Base-by-base conservation (phyloP, 2,888 invertebrate species). In the Dryocosmus kuriphilus region DNA sequence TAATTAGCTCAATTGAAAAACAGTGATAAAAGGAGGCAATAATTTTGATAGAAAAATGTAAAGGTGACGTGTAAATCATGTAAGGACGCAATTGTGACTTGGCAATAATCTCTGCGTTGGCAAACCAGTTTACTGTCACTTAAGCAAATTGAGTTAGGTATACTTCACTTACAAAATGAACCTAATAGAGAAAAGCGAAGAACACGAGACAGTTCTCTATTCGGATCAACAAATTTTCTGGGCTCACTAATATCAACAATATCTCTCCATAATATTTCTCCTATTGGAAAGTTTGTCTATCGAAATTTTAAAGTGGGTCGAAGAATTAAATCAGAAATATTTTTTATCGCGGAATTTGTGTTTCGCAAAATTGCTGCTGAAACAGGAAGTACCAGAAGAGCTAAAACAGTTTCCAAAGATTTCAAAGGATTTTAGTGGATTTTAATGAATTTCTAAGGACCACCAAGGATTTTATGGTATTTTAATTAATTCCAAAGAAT, bases 131-230 rank as follows among this genome's bases (percentile, higher is more conserved):
- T 51, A 51, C 51, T 51, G 71, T 71, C 51, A 51, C 71, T 71
- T 71, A 71, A 71, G 46, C 32, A 71, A 71, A 71, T 71, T 71
- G 51, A 32, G 27, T 71, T 71, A 32, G 51, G 27, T 51, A 51
- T 51, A 22, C 71, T 71, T 71, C 71, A 71, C 71, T 71, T 71
- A 51, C 51, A 71, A 71, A 71, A 71, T 71, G 71, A 71, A 71
- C n/a, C 30, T 11, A 71, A 71, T 71, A 51, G 32, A 30, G 30
- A 55, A 71, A 71, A 71, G 51, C 51, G 30, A 51, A n/a, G 30
- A 71, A 19, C 71, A 51, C 30, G 71, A 71, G 51, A 71, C 51
- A 71, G n/a, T 32, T 71, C 51, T 71, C 71, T 51, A 71, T 32
- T 71, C n/a, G 71, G 32, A 71, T 71, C 51, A 51, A 51, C 51